Percentiles rank a stretch among this genome's conserved stretches.
These are phyloP conservation scores for Chromoteleia sp. DNA, from an alignment of 2,888 invertebrate species.

Conservation along the genomic window DNA sequence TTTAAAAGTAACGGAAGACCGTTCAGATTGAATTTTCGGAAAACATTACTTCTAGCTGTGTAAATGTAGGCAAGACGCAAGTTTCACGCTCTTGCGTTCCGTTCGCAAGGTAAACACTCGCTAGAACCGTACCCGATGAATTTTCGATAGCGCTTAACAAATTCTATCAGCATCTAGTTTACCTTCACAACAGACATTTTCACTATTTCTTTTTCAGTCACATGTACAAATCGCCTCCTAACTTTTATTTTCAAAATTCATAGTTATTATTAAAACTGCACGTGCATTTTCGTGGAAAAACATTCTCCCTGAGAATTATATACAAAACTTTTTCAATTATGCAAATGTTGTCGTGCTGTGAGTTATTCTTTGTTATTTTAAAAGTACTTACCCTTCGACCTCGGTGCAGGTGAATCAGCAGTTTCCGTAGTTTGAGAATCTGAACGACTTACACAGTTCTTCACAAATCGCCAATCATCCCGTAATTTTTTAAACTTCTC, in stretches of 20 bases:
- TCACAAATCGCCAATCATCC: slow-evolving; percentile 86
- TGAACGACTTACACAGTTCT: slow-evolving; percentile 79
- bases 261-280: too few species aligned
- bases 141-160: slow-evolving; percentile 59
- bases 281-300: too few species aligned
- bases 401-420: slow-evolving; percentile 50
- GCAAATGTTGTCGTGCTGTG: too few species aligned
- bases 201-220: slow-evolving; percentile 1
- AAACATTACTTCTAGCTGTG: slow-evolving; percentile 65
- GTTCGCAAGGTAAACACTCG: slow-evolving; percentile 69
- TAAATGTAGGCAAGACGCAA: slow-evolving; percentile 45
- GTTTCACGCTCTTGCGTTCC: slow-evolving; percentile 39
- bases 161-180: slow-evolving; percentile 50
- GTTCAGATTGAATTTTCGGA: slow-evolving; percentile 72
- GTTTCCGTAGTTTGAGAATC: slow-evolving; percentile 67
- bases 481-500: slow-evolving; percentile 86
- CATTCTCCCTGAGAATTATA: too few species aligned
- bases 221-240: too few species aligned
- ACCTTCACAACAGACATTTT: slow-evolving; percentile 13
- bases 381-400: slow-evolving; percentile 75
- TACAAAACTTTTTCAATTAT: too few species aligned
- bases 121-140: slow-evolving; percentile 64
- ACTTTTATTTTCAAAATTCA: background rate
- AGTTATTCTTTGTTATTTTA: background rate
- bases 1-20: slow-evolving; percentile 27